Conservation (phyloP, 2,113 vertebrate genomes). For the Spilogale gracilis region DNA sequence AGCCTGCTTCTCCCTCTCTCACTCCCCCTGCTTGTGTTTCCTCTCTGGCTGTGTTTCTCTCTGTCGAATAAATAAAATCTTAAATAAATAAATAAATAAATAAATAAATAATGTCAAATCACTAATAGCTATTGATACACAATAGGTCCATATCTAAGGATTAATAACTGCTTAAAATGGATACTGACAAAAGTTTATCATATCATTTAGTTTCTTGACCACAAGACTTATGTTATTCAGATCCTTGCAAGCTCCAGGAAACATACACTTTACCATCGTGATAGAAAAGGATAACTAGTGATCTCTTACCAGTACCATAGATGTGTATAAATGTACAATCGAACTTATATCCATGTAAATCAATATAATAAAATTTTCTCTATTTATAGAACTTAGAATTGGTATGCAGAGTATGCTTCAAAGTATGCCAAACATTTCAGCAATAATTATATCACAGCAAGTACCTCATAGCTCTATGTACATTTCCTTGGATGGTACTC, state of each 20-base stretch:
- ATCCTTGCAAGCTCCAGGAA: slow-evolving; percentile 67
- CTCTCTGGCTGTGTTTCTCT: too few relatives aligned
- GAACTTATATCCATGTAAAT: neutral
- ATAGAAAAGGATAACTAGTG: neutral
- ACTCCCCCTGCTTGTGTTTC: too few relatives aligned
- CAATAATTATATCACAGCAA: neutral
- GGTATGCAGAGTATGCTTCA: neutral
- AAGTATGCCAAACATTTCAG: neutral
- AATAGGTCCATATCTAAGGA: neutral
- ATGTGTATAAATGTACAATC: neutral
- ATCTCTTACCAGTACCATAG: slow-evolving; percentile 30
- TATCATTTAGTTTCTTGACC: slow-evolving; percentile 58
- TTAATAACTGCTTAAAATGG: slow-evolving; percentile 64
- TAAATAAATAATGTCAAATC: slow-evolving; percentile 70
- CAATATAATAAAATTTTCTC: neutral
- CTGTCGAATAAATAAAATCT: too few relatives aligned
- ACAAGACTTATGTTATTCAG: slow-evolving; percentile 61
- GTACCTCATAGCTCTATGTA: neutral
- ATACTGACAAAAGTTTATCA: slow-evolving; percentile 70
- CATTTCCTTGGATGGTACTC: neutral
- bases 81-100: slow-evolving; percentile 77
- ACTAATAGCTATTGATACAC: slow-evolving; percentile 65
- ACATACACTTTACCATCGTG: slow-evolving; percentile 43
- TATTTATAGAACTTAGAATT: neutral
- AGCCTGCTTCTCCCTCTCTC: too few relatives aligned